phyloP scores from a whole-genome alignment of 1,140 invertebrate species.

The Cydia strobilella region DNA sequence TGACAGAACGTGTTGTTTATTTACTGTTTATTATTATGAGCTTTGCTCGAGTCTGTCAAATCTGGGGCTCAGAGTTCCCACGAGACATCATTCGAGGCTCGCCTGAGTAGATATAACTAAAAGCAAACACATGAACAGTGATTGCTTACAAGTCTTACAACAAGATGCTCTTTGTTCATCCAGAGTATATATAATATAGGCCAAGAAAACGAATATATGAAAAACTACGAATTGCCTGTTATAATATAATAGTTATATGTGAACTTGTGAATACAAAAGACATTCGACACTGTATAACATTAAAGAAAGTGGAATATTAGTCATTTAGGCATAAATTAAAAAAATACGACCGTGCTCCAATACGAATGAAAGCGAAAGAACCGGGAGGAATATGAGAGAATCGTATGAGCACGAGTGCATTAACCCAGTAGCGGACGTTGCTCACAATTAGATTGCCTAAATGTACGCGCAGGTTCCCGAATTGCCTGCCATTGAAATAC shows the following conservation, averaged over 20 bases:
- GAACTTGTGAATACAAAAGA: background rate
- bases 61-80: background rate
- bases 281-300: slow-evolving; percentile 12
- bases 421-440: slow-evolving; percentile 50
- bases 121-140: slow-evolving; percentile 34
- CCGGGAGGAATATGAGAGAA: slow-evolving; percentile 42
- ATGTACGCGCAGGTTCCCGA: slow-evolving; percentile 49
- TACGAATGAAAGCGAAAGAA: slow-evolving; percentile 38
- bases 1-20: background rate
- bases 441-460: slow-evolving; percentile 59
- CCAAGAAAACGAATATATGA: background rate
- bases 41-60: background rate
- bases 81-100: slow-evolving; percentile 14
- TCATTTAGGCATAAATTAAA: slow-evolving; percentile 2
- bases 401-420: slow-evolving; percentile 53
- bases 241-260: background rate
- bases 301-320: background rate
- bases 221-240: background rate
- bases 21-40: background rate
- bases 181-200: background rate
- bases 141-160: slow-evolving; percentile 22
- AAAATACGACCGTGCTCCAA: background rate
- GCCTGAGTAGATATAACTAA: slow-evolving; percentile 27
- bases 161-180: slow-evolving; percentile 18
- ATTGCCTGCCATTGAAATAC: slow-evolving; percentile 47